phyloP scores from a whole-genome alignment of 92 coral and sea anemone genomes.

The Paragorgia papillata region DNA sequence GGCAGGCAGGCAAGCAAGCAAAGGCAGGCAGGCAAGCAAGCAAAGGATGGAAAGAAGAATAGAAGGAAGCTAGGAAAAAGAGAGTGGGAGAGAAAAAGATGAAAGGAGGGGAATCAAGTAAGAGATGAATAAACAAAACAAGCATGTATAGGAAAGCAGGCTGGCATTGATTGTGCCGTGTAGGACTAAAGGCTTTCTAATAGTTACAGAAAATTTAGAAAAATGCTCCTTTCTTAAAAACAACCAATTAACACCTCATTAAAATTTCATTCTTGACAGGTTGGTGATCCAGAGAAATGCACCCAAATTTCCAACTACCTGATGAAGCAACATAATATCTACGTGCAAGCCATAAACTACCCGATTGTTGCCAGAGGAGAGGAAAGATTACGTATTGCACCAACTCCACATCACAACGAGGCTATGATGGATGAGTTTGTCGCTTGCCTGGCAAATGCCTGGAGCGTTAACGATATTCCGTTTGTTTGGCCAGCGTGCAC shows the following conservation, averaged over 20 bases:
- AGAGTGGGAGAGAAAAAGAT: no score
- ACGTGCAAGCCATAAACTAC: constrained; percentile 95
- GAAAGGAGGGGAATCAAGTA: no score
- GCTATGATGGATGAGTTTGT: constrained; percentile 90
- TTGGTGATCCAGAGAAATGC: constrained; percentile 93
- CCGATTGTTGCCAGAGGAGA: constrained; percentile 96
- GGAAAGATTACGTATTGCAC: constrained; percentile 92
- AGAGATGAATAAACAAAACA: no score
- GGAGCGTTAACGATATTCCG: constrained; percentile 73
- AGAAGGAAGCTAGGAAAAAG: no score
- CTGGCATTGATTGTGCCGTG: no score
- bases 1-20: no score
- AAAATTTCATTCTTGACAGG: constrained; percentile 49
- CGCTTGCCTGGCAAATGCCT: constrained; percentile 68
- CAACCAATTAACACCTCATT: not conserved
- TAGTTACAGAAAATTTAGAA: not conserved
- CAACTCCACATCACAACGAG: constrained; percentile 88
- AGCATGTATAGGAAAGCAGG: no score
- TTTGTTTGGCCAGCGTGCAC: constrained; percentile 86
- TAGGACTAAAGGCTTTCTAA: no score
- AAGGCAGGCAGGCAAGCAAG: no score
- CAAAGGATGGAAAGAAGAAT: no score
- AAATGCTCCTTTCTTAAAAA: not conserved
- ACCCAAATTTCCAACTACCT: constrained; percentile 90
- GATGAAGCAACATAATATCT: constrained; percentile 83